phyloP scores from a whole-genome alignment of 2,888 invertebrate genomes.

The Drosophila nigritarsus region DNA sequence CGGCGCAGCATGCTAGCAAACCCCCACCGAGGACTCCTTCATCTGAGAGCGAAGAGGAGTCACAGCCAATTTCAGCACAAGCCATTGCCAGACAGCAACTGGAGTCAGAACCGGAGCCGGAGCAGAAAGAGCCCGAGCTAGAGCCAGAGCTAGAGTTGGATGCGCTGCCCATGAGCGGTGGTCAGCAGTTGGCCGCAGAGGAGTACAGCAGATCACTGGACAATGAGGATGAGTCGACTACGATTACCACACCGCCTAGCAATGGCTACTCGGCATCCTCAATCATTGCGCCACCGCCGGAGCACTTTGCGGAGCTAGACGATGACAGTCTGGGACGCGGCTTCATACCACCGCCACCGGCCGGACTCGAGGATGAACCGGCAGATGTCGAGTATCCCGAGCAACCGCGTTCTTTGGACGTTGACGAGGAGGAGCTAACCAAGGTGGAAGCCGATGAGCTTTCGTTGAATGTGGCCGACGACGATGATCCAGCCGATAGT shows the following conservation, averaged over 20 bases:
- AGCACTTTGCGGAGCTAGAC: conserved; percentile 76
- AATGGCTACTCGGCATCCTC: conserved; percentile 84
- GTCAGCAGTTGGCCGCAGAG: conserved; percentile 56
- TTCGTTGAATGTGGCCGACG: conserved; percentile 37
- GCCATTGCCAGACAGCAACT: conserved; percentile 41
- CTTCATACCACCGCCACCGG: conserved; percentile 75
- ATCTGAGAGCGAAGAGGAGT: conserved; percentile 81
- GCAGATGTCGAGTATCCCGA: conserved; percentile 25
- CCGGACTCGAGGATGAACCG: conserved; percentile 60
- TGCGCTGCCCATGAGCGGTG: conserved; percentile 40
- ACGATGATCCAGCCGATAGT: conserved; percentile 58
- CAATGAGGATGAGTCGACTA: conserved; percentile 83
- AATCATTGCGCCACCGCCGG: conserved; percentile 80
- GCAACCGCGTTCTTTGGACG: conserved; percentile 35
- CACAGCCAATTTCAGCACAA: conserved; percentile 81
- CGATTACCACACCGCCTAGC: conserved; percentile 84
- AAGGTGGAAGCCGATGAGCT: conserved; percentile 70
- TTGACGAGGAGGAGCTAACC: conserved; percentile 65
- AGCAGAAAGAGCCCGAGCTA: conserved; percentile 3
- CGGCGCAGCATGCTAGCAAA: conserved; percentile 73
- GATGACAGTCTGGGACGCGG: conserved; percentile 67
- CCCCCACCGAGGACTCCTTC: conserved; percentile 80
- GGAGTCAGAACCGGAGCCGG: conserved; percentile 19
- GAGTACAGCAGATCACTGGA: conserved; percentile 77
- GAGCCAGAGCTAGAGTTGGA: conserved; percentile 41